Base-by-base conservation (phyloP, 2,888 invertebrate genomes). In the Chymomyza fuscimana region DNA sequence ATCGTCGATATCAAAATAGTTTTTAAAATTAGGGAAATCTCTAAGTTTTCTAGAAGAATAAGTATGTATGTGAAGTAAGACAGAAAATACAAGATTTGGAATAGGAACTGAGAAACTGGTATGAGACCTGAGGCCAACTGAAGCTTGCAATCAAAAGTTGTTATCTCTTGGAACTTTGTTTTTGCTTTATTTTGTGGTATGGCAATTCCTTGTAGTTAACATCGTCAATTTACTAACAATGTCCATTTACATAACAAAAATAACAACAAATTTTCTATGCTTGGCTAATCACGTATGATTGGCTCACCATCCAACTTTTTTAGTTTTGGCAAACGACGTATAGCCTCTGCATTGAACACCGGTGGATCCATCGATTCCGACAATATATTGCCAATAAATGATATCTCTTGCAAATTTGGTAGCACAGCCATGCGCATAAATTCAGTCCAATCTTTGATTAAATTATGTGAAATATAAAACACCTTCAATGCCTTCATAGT, bases 361-460 rank as follows among this genome's bases (percentile, higher is more conserved):
- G 94, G 93, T 58, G 95, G 93, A 68, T 96, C 96, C 87, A 95
- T 94, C 19, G 93, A 94, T 69, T 97, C 97, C 79, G 94, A 94
- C 0, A 97, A 90, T 0, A 96, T 96, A 91, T 97, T 97, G 0
- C 95, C 97, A 5, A 95, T 94, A 89, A 98, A 97, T 0, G 97
- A 92, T 1, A 98, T 92, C 81, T 98, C 97, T 90, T 95, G 94
- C 3, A 97, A 91, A 50, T 93, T 93, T 0, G 95, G 94, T 29
- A 96, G 92, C 73, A 96, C 95, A 92, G 94, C 94, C 4, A 98
- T 92, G 84, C 97, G 96, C 88, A 94, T 95, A 83, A 98, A 97
- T 90, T 98, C 98, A 0, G 93, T 93, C 97, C 97, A 97, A 77
- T 98, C 98, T 90, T 97, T 97, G 0, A 98, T 95, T 32, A 95